Evolutionary conservation across 2,113 vertebrate species (phyloP).

Genomic region (Tenebrosternarchus preto): DNA sequence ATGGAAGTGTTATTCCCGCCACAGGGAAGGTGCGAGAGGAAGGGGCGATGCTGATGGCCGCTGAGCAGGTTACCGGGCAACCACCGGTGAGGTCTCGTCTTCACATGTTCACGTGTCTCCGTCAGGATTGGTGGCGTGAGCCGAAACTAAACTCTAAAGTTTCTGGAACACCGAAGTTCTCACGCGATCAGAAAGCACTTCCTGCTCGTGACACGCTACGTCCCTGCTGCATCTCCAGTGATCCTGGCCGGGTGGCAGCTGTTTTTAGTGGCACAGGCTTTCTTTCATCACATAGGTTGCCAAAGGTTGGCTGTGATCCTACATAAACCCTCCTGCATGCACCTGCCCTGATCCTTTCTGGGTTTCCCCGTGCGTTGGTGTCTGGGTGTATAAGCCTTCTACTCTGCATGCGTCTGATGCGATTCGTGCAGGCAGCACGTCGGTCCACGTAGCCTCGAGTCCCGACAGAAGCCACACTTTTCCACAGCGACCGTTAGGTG

Average conservation of each 20-base stretch:
- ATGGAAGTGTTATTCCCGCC: constrained; percentile 83
- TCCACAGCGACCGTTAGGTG: constrained; percentile 32
- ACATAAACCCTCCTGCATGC: background rate
- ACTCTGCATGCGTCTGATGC: constrained; percentile 5
- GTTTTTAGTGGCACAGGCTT: background rate
- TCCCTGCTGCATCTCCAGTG: background rate
- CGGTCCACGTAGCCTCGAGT: background rate
- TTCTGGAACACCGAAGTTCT: too few species aligned
- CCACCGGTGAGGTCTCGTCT: background rate
- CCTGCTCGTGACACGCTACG: background rate
- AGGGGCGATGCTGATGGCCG: constrained; percentile 64
- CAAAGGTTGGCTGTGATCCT: background rate
- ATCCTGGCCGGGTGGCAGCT: background rate
- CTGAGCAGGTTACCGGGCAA: constrained; percentile 42
- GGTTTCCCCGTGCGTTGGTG: background rate
- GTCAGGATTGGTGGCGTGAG: too few species aligned
- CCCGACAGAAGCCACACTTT: constrained; percentile 40
- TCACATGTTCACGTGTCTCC: background rate
- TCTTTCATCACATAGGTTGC: background rate
- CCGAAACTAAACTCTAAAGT: too few species aligned
- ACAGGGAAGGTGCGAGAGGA: constrained; percentile 73
- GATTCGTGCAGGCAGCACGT: background rate
- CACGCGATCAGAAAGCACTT: background rate
- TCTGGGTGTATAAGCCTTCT: background rate
- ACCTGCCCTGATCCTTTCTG: background rate